These are phyloP conservation scores for Pseudomugil tenellus DNA, from an alignment of 2,797 vertebrate genomes.

Conservation along the genomic window DNA sequence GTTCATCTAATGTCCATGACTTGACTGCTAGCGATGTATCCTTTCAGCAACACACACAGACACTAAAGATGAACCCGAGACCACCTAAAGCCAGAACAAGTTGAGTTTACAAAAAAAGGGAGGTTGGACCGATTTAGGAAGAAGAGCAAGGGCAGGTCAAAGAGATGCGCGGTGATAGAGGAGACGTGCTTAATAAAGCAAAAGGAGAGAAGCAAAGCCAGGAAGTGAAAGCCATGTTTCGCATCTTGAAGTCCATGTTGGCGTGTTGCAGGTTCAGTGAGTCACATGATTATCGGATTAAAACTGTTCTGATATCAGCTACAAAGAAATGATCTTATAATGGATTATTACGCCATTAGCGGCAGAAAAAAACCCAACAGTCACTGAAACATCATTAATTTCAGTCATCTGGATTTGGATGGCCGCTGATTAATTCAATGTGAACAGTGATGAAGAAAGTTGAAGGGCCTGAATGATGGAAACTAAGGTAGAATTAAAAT, in stretches of 20 bases:
- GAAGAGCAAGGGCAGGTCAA: slow-evolving; percentile 63
- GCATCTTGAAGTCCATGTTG: slow-evolving; percentile 1
- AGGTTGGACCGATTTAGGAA: slow-evolving; percentile 45
- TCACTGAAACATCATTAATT: too few species aligned
- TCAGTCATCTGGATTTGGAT: neutral
- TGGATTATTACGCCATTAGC: neutral
- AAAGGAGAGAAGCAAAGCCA: slow-evolving; percentile 6
- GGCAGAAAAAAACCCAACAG: too few species aligned
- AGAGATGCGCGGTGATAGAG: slow-evolving; percentile 46
- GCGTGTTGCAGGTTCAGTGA: slow-evolving; percentile 9
- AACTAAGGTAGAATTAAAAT: neutral
- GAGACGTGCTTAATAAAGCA: slow-evolving; percentile 45
- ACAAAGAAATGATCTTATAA: neutral
- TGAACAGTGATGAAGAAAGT: neutral
- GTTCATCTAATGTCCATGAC: slow-evolving; percentile 77
- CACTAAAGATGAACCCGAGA: slow-evolving; percentile 30
- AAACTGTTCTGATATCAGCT: neutral
- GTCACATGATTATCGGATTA: slow-evolving; percentile 1
- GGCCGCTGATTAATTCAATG: neutral
- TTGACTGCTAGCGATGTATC: slow-evolving; percentile 68
- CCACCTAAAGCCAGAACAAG: slow-evolving; percentile 51
- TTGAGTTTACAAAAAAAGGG: slow-evolving; percentile 65
- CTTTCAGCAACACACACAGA: slow-evolving; percentile 39
- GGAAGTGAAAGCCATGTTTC: slow-evolving; percentile 14
- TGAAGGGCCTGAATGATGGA: neutral